Conservation (phyloP, 2,113 vertebrate species). For the Leiothrix lutea region DNA sequence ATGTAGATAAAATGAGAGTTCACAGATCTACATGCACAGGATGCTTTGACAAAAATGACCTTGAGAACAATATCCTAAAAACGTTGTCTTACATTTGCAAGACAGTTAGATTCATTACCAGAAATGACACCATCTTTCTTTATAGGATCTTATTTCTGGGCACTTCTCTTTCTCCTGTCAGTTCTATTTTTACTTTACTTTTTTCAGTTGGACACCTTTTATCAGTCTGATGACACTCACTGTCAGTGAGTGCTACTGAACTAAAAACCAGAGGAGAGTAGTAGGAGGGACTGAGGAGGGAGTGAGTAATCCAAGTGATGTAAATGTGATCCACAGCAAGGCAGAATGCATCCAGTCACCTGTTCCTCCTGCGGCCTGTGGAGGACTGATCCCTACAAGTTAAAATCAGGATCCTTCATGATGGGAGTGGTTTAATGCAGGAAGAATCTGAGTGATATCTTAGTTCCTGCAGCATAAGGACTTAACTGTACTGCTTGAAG, state of each 20-base stretch:
- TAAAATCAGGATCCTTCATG: neutral
- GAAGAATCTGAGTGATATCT: neutral
- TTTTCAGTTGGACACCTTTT: neutral
- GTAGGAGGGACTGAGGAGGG: neutral
- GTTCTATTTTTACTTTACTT: constrained; percentile 62
- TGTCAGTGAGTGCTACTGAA: neutral
- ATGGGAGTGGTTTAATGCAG: neutral
- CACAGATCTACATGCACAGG: neutral
- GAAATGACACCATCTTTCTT: neutral
- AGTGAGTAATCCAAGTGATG: neutral
- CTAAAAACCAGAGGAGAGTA: neutral
- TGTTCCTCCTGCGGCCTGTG: neutral
- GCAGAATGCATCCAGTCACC: neutral
- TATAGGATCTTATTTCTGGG: neutral
- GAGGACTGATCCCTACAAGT: neutral
- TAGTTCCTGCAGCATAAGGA: neutral
- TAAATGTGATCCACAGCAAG: neutral
- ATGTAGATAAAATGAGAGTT: neutral
- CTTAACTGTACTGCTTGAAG: neutral
- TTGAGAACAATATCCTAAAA: neutral
- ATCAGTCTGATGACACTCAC: constrained; percentile 45
- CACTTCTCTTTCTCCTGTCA: neutral
- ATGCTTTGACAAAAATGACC: neutral
- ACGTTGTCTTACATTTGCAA: neutral
- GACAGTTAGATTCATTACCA: neutral